Evolutionary conservation across 2,797 vertebrate species (phyloP), one percentile per base, ranked within the genome.

Genomic region (Pseudochirops cupreus): DNA sequence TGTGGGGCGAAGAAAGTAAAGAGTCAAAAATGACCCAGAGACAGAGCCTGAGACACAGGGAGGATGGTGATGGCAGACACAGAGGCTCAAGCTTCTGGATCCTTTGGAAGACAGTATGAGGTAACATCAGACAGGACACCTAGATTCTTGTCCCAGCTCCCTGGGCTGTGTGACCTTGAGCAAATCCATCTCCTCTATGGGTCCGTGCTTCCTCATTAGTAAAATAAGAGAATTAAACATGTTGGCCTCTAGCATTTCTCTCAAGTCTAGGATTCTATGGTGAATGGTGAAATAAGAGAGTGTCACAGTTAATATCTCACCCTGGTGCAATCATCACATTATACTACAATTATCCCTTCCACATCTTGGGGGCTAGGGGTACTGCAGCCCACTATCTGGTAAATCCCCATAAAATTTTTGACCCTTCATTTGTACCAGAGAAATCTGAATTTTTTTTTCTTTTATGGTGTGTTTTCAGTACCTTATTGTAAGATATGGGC

Each of bases 81-180:
- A 82, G 67, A 82, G 18, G 91, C 94, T 55, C 91, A 96, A 96
- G 46, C 89, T 95, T 93, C 91, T 91, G 92, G 55, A 57, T 46
- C 56, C 58, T 94, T 93, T 82, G 74, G 74, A n/a, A 21, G 67
- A n/a, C 16, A 39, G n/a, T 29, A 74, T 39, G 18, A 82, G 33
- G 39, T 46, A 46, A 46, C 39, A 26, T 21, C 67, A 82, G 21
- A 21, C 18, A 82, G 18, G 39, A 82, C 18, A 46, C 67, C n/a
- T 82, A 82, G 67, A 46, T 82, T 46, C 39, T 82, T 46, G 18
- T 82, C 6, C 7, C 39, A 82, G 39, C 74, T 82, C 21, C 26
- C 29, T 46, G 39, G 21, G 39, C 39, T 82, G 74, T 46, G 74
- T 82, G 74, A 26, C 9, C 9, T 26, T 24, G 67, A 24, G 18